Evolutionary conservation across 2,113 vertebrate species (phyloP).

Genomic region (Triplophysa dalaica): DNA sequence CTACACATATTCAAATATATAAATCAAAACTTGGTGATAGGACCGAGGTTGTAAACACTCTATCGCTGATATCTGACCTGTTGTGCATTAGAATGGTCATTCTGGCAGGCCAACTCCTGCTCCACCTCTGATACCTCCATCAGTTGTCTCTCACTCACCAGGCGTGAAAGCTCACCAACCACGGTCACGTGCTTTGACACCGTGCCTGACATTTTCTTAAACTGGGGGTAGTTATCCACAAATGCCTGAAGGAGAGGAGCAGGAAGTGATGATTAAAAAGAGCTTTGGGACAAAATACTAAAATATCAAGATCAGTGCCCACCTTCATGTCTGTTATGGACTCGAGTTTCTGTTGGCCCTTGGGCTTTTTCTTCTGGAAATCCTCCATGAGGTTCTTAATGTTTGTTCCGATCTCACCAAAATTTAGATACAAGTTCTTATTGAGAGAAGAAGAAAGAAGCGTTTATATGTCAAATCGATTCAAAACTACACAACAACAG

Average conservation of each 20-base stretch:
- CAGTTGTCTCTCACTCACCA: constrained; percentile 81
- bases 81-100: constrained; percentile 89
- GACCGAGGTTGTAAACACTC: not conserved
- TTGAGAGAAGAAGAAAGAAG: not conserved
- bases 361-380: constrained; percentile 93
- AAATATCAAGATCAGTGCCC: not conserved
- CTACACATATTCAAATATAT: constrained; percentile 61
- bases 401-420: constrained; percentile 95
- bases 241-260: constrained; percentile 78
- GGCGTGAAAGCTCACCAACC: constrained; percentile 89
- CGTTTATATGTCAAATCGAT: not conserved
- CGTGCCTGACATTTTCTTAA: constrained; percentile 97
- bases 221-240: constrained; percentile 97
- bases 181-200: constrained; percentile 97
- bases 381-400: constrained; percentile 99
- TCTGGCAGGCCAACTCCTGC: constrained; percentile 95
- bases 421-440: constrained; percentile 97
- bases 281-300: not conserved
- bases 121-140: constrained; percentile 94
- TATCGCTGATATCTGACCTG: constrained; percentile 74
- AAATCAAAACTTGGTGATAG: not conserved
- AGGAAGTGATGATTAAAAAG: not conserved
- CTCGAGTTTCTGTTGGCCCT: constrained; percentile 93
- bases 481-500: not conserved
- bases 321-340: constrained; percentile 98